Evolutionary conservation across 2,113 vertebrate species (phyloP), one percentile per base, ranked within the genome.

Genomic region (Patagioenas fasciata): DNA sequence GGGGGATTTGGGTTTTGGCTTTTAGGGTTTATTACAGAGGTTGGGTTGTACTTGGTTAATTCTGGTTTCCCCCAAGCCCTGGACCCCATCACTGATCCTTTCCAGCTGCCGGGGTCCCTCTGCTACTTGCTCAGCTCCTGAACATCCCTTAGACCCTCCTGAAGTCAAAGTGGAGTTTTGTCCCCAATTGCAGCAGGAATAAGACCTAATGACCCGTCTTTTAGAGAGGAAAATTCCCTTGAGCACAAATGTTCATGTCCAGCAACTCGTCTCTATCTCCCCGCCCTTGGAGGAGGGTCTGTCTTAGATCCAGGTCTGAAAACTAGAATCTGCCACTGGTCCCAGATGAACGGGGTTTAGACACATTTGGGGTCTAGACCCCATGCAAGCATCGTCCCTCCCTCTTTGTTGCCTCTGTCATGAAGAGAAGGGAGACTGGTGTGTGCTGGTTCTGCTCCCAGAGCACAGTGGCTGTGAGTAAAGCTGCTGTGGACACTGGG

Each of bases 161-260:
- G 34, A 74, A 18, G 17, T 34, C 60, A 32, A 80, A 29, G 23
- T 34, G 69, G 10, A 62, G 24, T 23, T 85, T 50, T 87, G 58
- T 4, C n/a, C 62, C 21, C 3, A 0, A 0, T 2, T 32, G 16
- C 23, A 73, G 23, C 8, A 58, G 36, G 19, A 88, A 7, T 40
- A 92, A 85, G 24, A 18, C 34, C 14, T 10, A 4, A 5, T 0
- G 0, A 36, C 8, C 4, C 48, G 17, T 57, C 78, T 31, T 18
- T 38, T 34, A 48, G 44, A 70, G 8, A 5, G 16, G 3, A 23
- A 64, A 67, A n/a, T 28, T 64, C 61, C 10, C 38, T 51, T 80
- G 42, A 34, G 8, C 5, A 15, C 24, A 38, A 13, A 73, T 25
- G 7, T 51, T 88, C 16, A 53, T 66, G 56, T 89, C 44, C 19